Base-by-base conservation (phyloP, 1,140 invertebrate species). In the Caenorhabditis brenneri region DNA sequence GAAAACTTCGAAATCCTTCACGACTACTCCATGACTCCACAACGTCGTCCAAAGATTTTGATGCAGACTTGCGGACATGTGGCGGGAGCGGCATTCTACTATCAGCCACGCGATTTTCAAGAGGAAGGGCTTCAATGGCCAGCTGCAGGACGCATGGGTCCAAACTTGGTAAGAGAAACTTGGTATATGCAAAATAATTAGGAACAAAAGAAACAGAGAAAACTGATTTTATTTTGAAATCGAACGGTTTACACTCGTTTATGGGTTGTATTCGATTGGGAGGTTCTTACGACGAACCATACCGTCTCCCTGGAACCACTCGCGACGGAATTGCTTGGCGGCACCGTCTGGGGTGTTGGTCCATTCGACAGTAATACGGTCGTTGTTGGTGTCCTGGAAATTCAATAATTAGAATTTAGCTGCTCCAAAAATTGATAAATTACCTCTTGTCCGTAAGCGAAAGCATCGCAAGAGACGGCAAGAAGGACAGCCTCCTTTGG, bases 41-140 rank as follows among this genome's bases (percentile, higher is more conserved):
- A 55, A 60, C 84, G 87, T 10, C 48, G 81, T n/a, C 87, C 87
- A 1, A 87, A 87, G 46, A 87, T 87, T 80, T 84, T 87, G 7
- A 87, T 87, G 87, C 82, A 82, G 22, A 87, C 87, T 5, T 87
- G 86, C 36, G 87, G 87, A 0, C 87, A 87, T 51, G 69, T 87
- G 5, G 81, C 87, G 27, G 60, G 86, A 22, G 86, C 85, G 0
- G 86, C 85, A 0, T 87, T 85, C 39, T 87, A 87, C 27, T 87
- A 84, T 74, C 83, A 82, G n/a, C 86, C 85, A 19, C 29, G 74
- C 0, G 22, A 74, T 24, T 58, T 86, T 29, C 48, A 69, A n/a
- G 36, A 58, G 24, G 69, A 48, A 27, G 36, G 33, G 7, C 0
- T 74, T 12, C 0, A 27, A 24, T 84, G 83, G 83, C 65, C 84